Evolutionary conservation across 2,113 vertebrate genomes (phyloP), one percentile per base, ranked within the genome.

Genomic region (Copsychus sechellarum): DNA sequence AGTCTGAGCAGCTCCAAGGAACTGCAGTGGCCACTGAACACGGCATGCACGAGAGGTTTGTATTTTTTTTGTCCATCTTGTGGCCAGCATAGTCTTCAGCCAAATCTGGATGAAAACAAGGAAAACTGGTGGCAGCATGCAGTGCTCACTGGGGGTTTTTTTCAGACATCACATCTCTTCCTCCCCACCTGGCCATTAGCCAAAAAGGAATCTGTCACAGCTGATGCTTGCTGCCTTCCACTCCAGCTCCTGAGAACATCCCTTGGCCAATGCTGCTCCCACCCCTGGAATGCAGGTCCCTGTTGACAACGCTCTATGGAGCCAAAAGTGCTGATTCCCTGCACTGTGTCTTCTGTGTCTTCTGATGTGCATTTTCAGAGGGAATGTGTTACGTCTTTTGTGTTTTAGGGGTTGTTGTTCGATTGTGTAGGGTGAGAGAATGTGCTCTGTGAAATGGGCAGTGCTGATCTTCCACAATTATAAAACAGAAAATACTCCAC

Each of bases 21-120:
- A 26, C n/a, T 48, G n/a, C 25, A 81, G 33, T 33, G 79, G 42
- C 14, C 48, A 34, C 43, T 73, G 36, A 88, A 54, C 16, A 47
- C 42, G 71, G 50, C 14, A 47, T 17, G 33, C 12, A 70, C 0
- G 5, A 71, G 26, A 45, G 8, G 5, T 36, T 66, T 86, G 7
- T 2, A 0, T 50, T n/a, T 2, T 0, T 0, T 50, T n/a, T 2
- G 0, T 42, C 54, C 21, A 8, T n/a, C 26, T 31, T 8, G 1
- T 40, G 45, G 58, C 17, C 54, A 66, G 17, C 14, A 5, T 1
- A 16, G 18, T 33, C 53, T 50, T 45, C 56, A 71, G 47, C 7
- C 51, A 54, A 24, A 6, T 24, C 2, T 38, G 48, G n/a, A 11
- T 14, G 14, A 56, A 10, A 66, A 23, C 17, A 81, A 57, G 28